Evolutionary conservation across 2,888 invertebrate genomes (phyloP), one percentile per base, ranked within the genome.

Genomic region (Imbricaverruca yamaguchii): DNA sequence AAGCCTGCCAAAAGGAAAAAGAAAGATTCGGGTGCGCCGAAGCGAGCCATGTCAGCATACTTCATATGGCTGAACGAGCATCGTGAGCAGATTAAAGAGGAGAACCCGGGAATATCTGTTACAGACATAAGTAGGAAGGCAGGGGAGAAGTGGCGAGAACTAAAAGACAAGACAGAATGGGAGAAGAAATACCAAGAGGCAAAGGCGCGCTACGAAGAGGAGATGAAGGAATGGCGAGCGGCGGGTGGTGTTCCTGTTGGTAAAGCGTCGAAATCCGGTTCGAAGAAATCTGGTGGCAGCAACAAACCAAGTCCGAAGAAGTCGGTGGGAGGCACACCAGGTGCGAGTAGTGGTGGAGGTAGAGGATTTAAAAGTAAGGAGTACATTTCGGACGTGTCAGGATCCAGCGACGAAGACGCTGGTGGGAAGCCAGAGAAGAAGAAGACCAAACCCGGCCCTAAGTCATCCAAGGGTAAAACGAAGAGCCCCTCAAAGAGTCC

Each of bases 51-150:
- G 67, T 92, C 96, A 0, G 97, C 96, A 0, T 99, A 95, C 88
- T 95, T 99, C 93, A 84, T 97, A 83, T 99, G 97, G 96, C 89
- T 98, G 81, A 96, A 94, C 86, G 95, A 94, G 82, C 92, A 90
- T 83, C 90, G 98, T 39, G 94, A 95, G 85, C 88, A 91, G 83
- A 95, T 99, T 83, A 92, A 97, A 85, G 90, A 92, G 12, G 94
- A 95, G 1, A 92, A 95, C 90, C 97, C 98, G 0, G 96, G 95
- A n/a, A 91, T 97, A 84, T 92, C 92, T 84, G 91, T 98, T 61
- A 95, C 95, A 0, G 98, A 98, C 86, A 91, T 98, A 83, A 93
- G 96, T 12, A 97, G 96, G 88, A 96, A 93, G 87, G 98, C 92
- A 59, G 98, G 98, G 39, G 97, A 98, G 88, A 89, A 96, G 89